Percentiles rank a stretch among this genome's conserved stretches.
Evolutionary conservation across 2,888 invertebrate species (phyloP).

Genomic region (Cephalotes varians): DNA sequence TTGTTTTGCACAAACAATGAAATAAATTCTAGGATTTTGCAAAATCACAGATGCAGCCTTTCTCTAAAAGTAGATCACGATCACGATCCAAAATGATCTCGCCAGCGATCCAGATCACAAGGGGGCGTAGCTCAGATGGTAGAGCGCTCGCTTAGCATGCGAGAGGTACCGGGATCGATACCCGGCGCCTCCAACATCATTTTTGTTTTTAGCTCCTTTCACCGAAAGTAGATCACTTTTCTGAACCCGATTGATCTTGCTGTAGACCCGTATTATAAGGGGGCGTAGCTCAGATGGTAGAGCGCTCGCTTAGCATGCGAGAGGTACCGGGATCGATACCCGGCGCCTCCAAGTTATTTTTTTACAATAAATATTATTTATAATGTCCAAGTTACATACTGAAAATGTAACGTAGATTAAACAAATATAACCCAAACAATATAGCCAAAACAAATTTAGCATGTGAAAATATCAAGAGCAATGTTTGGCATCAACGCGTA

Average conservation of each 20-base stretch:
- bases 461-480: neutral
- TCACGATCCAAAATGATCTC: neutral
- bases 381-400: neutral
- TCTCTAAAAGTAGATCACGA: neutral
- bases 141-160: conserved; percentile 85
- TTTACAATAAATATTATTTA: conserved; percentile 25
- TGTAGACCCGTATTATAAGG: conserved; percentile 57
- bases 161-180: conserved; percentile 83
- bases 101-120: neutral
- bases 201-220: conserved; percentile 39
- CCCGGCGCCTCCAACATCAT: conserved; percentile 76
- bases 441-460: neutral
- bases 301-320: conserved; percentile 85
- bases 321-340: conserved; percentile 84
- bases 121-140: conserved; percentile 85
- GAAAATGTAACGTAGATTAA: neutral
- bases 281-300: conserved; percentile 85
- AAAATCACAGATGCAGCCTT: neutral
- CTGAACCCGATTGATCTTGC: neutral
- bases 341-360: conserved; percentile 60
- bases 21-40: neutral
- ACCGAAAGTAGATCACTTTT: conserved; percentile 10
- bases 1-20: conserved; percentile 4
- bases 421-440: neutral
- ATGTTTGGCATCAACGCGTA: neutral